Evolutionary conservation across 2,888 invertebrate genomes (phyloP).

Genomic region (Dolichopus griseipennis): DNA sequence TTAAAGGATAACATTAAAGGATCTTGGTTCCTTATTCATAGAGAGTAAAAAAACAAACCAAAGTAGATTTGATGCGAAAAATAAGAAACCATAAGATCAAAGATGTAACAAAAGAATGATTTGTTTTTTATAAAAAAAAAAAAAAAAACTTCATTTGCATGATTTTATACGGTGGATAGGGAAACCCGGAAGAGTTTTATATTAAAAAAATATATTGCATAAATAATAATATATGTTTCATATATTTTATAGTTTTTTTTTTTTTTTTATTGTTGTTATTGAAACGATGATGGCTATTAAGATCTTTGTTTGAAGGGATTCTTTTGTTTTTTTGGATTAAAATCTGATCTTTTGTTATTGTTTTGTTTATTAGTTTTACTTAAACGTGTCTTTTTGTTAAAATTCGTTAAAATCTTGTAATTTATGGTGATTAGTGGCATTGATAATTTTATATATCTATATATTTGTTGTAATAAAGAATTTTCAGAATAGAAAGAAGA

Average conservation of each 20-base stretch:
- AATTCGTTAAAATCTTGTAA: not conserved
- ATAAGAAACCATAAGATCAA: not conserved
- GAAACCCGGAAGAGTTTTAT: not conserved
- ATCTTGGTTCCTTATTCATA: no score
- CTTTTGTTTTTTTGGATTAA: not conserved
- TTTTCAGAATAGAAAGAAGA: no score
- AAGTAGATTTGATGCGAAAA: not conserved
- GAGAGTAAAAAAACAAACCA: no score
- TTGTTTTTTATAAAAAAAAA: no score
- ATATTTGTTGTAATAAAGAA: no score
- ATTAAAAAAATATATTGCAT: no score
- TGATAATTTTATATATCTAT: no score
- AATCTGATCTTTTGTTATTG: not conserved
- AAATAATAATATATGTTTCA: no score
- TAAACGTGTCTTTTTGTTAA: not conserved
- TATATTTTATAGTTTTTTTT: not conserved
- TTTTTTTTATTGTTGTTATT: not conserved
- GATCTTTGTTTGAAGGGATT: not conserved
- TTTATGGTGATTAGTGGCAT: no score
- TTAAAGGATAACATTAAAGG: no score
- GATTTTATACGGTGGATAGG: not conserved
- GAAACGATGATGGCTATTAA: conserved; percentile 2
- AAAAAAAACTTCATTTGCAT: not conserved
- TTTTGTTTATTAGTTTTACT: not conserved
- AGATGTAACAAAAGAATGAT: not conserved